Evolutionary conservation across 1,140 invertebrate genomes (phyloP), one percentile per base, ranked within the genome.

Genomic region (Ceratina australensis): DNA sequence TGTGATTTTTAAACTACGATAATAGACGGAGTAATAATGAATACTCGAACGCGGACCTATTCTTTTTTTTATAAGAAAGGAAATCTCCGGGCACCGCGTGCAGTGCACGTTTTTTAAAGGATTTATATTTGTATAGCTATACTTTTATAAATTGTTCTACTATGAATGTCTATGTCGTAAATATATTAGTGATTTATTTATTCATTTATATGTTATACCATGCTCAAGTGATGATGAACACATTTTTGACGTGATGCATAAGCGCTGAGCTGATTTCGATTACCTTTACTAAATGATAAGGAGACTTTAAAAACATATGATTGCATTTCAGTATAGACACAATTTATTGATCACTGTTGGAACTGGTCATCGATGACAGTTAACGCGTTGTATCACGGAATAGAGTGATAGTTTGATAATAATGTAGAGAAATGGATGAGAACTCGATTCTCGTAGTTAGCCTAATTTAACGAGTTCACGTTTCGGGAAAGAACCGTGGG

Each of bases 1-100:
- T 83, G 81, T 83, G 82, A 83, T 83, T 72, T 52, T 63, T 54
- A 72, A 52, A 20, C 68, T 57, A n/a, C 79, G 47, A 74, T 73
- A 74, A 49, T 67, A 18, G 18, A 54, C 33, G 10, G 10, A 7
- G 33, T 42, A 56, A 64, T 73, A 74, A 67, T 20, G 57, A 67
- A 82, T 74, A 77, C 59, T 80, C 47, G 10, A n/a, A 18, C 20
- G 59, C 72, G 54, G 47, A 24, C n/a, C 56, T 60, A n/a, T n/a
- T n/a, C n/a, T 60, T 16, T 67, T 26, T n/a, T 15, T 26, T 57
- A 0, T 18, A 12, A 50, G 22, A 16, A 49, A 50, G 28, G 49
- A 20, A n/a, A 24, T 59, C 52, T 57, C 3, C 52, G 72, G 33
- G 54, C 52, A 67, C 63, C 64, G 72, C 60, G 60, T 52, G 12